A percentile compares a stretch with the other conserved stretches of the same genome.
These are phyloP conservation scores for Andrena haemorrhoa DNA, from an alignment of 2,888 invertebrate species.

Conservation along the genomic window DNA sequence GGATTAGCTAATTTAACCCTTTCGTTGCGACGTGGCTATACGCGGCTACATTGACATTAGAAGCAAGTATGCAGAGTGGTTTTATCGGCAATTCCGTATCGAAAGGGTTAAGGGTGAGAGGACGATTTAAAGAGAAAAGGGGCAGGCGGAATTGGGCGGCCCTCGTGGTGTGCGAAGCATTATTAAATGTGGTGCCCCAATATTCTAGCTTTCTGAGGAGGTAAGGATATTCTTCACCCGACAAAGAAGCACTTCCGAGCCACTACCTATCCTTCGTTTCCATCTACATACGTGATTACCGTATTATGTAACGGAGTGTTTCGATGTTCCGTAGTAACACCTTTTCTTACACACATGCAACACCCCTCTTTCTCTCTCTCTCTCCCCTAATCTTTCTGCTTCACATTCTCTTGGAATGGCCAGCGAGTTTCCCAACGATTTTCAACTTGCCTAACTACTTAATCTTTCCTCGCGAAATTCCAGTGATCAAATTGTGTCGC, in stretches of 20 bases:
- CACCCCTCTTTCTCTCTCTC: slow-evolving; percentile 46
- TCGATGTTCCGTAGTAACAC: slow-evolving; percentile 78
- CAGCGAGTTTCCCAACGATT: slow-evolving; percentile 28
- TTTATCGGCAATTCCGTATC: not conserved
- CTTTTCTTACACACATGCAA: slow-evolving; percentile 59
- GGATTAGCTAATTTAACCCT: not conserved
- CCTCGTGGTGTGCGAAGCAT: slow-evolving; percentile 76
- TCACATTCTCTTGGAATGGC: slow-evolving; percentile 41
- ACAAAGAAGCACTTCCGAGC: slow-evolving; percentile 82
- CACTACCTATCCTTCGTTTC: slow-evolving; percentile 80
- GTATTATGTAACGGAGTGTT: slow-evolving; percentile 79
- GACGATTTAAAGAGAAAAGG: slow-evolving; percentile 6
- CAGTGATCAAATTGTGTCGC: not conserved
- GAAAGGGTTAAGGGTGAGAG: slow-evolving; percentile 38
- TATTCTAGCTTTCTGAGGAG: slow-evolving; percentile 85
- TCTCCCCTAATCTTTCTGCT: slow-evolving; percentile 42
- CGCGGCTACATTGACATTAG: not conserved
- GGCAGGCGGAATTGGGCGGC: slow-evolving; percentile 61
- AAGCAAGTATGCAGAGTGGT: not conserved
- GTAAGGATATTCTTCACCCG: slow-evolving; percentile 84
- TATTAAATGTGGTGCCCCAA: slow-evolving; percentile 84
- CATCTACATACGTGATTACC: slow-evolving; percentile 75
- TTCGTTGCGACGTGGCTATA: slow-evolving; percentile 16
- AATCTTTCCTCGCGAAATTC: not conserved
- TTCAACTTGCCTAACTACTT: not conserved